These are phyloP conservation scores for Microtus richardsoni DNA, from an alignment of 2,113 vertebrate species.

Conservation along the genomic window DNA sequence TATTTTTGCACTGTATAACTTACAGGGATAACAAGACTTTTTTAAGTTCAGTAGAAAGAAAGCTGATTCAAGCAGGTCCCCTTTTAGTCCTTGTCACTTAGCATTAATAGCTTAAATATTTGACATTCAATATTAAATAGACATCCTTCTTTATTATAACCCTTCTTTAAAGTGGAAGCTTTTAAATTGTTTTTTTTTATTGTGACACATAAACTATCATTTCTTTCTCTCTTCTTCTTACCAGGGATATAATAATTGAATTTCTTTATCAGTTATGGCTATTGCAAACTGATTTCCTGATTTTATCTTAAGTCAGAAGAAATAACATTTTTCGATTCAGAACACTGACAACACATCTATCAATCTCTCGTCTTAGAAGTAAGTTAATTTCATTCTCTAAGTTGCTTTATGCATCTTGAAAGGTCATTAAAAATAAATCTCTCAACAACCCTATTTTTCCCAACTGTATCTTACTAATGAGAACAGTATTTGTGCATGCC, in stretches of 20 bases:
- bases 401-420: conserved; percentile 5
- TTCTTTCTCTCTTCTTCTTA: background rate
- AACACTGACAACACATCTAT: background rate
- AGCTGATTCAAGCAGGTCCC: background rate
- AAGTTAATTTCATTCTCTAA: conserved; percentile 48
- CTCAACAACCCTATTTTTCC: background rate
- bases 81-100: background rate
- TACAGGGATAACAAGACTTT: background rate
- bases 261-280: background rate
- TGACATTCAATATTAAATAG: background rate
- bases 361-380: background rate
- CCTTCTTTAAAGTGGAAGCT: background rate
- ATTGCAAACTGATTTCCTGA: background rate
- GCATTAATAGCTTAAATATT: background rate
- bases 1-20: background rate
- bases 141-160: background rate
- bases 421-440: conserved; percentile 19
- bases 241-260: background rate
- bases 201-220: background rate
- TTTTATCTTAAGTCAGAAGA: background rate
- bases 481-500: conserved; percentile 37
- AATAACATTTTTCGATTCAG: background rate
- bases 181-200: background rate
- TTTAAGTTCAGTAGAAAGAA: background rate
- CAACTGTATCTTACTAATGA: conserved; percentile 20